Evolutionary conservation across 2,888 invertebrate genomes (phyloP).

Genomic region (Azorinus chamasolen): DNA sequence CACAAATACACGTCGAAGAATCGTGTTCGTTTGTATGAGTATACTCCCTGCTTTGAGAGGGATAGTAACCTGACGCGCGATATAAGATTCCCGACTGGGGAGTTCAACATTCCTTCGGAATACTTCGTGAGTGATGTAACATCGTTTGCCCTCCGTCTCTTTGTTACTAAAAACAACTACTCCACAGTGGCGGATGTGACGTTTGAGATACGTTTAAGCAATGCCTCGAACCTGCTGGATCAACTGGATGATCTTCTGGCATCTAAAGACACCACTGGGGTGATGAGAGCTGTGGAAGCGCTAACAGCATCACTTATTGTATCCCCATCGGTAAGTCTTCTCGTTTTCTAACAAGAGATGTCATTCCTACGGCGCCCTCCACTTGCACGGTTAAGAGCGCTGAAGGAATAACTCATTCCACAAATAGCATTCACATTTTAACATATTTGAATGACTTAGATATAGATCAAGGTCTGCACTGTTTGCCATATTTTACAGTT

Average conservation of each 20-base stretch:
- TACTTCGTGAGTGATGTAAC: slow-evolving; percentile 69
- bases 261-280: slow-evolving; percentile 65
- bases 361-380: too few species aligned
- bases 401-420: too few species aligned
- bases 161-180: slow-evolving; percentile 74
- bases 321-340: slow-evolving; percentile 48
- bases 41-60: slow-evolving; percentile 70
- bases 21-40: slow-evolving; percentile 73
- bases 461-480: too few species aligned
- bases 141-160: slow-evolving; percentile 76
- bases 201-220: slow-evolving; percentile 66
- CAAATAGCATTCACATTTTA: too few species aligned
- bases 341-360: too few species aligned
- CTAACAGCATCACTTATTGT: slow-evolving; percentile 46
- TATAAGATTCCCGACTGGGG: slow-evolving; percentile 69
- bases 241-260: slow-evolving; percentile 63
- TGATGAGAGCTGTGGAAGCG: slow-evolving; percentile 63
- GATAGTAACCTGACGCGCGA: slow-evolving; percentile 57
- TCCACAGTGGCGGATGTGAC: slow-evolving; percentile 52
- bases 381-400: too few species aligned
- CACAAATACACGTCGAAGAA: slow-evolving; percentile 72
- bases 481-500: too few species aligned
- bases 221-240: slow-evolving; percentile 58
- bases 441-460: too few species aligned
- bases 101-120: slow-evolving; percentile 74